Evolutionary conservation across 2,113 vertebrate species (phyloP), one percentile per base, ranked within the genome.

Genomic region (Perccottus glenii): DNA sequence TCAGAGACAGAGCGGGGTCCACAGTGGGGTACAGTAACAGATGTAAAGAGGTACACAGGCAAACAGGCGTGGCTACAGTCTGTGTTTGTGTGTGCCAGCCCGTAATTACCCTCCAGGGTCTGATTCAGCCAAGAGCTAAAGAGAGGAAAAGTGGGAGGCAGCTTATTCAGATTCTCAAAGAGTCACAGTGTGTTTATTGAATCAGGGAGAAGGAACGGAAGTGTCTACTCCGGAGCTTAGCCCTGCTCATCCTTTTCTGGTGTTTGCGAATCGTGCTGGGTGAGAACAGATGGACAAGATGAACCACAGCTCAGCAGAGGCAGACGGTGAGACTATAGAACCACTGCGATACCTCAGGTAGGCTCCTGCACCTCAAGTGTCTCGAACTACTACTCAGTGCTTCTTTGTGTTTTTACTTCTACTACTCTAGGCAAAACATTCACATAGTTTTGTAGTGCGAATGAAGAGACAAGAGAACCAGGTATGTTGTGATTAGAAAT

Each of bases 291-390:
- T 78, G 76, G 82, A 85, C 81, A 91, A 91, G 83, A 94, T 93
- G 92, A 94, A 93, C 85, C 89, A 92, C 83, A 92, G 91, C 89
- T 88, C 90, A 58, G 89, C 82, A 32, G 92, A 93, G 49, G 89
- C 87, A 59, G 91, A 91, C 46, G 64, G 87, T 38, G 93, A 92
- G 66, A 90, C 79, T 83, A 91, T 85, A 70, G 92, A 93, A 73
- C 82, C 91, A 0, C 86, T 94, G 82, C 92, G 91, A 12, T 92
- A 91, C 82, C 89, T 93, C 84, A 93, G 92, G 93, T 94, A 91
- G 71, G 86, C 67, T 62, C 67, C 68, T 72, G 71, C 38, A 40
- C 36, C 33, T 27, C 35, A 38, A 45, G 16, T 44, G 43, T 12
- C 73, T 14, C 36, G 19, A 27, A 11, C 62, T 51, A 8, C 11